Percentiles rank a stretch among this genome's conserved stretches.
These are phyloP conservation scores for Gnathochromis pfefferi DNA, from an alignment of 2,113 vertebrate species.

Conservation along the genomic window DNA sequence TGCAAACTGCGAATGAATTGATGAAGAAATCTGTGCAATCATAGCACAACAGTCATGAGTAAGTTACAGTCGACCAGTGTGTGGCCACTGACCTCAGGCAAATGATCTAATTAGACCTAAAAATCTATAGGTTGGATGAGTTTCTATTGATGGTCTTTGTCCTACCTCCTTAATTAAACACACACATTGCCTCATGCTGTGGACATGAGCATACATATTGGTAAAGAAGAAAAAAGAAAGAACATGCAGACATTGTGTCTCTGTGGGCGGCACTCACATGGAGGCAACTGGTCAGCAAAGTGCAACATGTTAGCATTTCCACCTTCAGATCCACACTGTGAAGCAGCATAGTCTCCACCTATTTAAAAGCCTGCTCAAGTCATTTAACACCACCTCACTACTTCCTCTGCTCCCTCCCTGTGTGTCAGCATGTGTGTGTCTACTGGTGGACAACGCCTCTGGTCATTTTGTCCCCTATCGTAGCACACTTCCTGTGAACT, in stretches of 20 bases:
- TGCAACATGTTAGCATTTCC: constrained; percentile 47
- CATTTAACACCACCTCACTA: constrained; percentile 61
- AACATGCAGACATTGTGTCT: constrained; percentile 35
- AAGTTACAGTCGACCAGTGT: constrained; percentile 26
- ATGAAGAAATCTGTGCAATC: not conserved
- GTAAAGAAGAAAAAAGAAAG: not conserved
- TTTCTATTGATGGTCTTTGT: not conserved
- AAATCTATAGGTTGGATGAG: constrained; percentile 41
- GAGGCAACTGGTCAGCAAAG: constrained; percentile 31
- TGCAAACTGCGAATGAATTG: not conserved
- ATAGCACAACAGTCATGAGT: not conserved
- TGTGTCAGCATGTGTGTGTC: not conserved
- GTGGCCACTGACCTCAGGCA: constrained; percentile 20
- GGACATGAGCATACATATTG: constrained; percentile 14
- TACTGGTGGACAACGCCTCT: constrained; percentile 51
- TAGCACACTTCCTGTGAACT: constrained; percentile 64
- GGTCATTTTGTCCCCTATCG: constrained; percentile 64
- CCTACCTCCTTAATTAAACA: constrained; percentile 7
- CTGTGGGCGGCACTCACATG: constrained; percentile 18
- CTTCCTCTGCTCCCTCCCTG: constrained; percentile 48
- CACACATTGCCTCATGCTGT: constrained; percentile 47
- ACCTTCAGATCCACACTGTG: constrained; percentile 11
- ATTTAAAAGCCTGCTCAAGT: constrained; percentile 49
- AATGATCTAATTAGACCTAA: constrained; percentile 29
- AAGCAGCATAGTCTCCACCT: constrained; percentile 40